A percentile compares a stretch with the other conserved stretches of the same genome.
Conservation (phyloP, 2,113 vertebrate species). For the Solea solea region DNA sequence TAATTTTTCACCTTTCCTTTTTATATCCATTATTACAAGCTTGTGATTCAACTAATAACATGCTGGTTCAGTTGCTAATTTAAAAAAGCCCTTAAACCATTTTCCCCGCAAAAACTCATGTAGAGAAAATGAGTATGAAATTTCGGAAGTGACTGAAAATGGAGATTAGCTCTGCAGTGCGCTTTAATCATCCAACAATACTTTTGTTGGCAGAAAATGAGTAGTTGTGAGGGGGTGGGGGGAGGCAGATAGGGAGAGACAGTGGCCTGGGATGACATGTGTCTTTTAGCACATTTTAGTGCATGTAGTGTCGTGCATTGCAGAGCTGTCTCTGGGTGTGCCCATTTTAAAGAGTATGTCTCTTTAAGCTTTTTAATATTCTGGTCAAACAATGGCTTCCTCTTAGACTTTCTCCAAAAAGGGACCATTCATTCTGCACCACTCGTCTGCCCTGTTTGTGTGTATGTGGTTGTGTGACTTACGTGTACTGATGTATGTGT, state of each 20-base stretch:
- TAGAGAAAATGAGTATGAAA: neutral
- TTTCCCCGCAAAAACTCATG: neutral
- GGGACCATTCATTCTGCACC: slow-evolving; percentile 42
- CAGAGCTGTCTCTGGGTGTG: slow-evolving; percentile 14
- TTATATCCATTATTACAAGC: slow-evolving; percentile 3
- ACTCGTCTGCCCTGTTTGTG: slow-evolving; percentile 9
- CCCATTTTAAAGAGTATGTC: slow-evolving; percentile 27
- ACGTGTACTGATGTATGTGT: neutral
- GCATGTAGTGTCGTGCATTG: too few species aligned
- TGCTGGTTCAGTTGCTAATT: slow-evolving; percentile 4
- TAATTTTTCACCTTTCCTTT: neutral
- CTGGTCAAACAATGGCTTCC: slow-evolving; percentile 62
- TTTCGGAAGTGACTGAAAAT: neutral
- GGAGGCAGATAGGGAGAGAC: neutral
- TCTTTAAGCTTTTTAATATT: slow-evolving; percentile 64
- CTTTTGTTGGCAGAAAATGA: slow-evolving; percentile 16
- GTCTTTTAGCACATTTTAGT: too few species aligned
- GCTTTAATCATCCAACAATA: neutral
- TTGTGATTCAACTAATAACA: slow-evolving; percentile 10
- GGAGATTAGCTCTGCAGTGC: neutral
- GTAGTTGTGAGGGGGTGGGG: slow-evolving; percentile 1
- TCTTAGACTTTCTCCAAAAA: slow-evolving; percentile 45
- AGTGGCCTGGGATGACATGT: neutral
- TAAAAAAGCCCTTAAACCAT: slow-evolving; percentile 4
- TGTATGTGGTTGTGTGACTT: neutral